Evolutionary conservation across 2,888 invertebrate genomes (phyloP).

Genomic region (Volucella inflata): DNA sequence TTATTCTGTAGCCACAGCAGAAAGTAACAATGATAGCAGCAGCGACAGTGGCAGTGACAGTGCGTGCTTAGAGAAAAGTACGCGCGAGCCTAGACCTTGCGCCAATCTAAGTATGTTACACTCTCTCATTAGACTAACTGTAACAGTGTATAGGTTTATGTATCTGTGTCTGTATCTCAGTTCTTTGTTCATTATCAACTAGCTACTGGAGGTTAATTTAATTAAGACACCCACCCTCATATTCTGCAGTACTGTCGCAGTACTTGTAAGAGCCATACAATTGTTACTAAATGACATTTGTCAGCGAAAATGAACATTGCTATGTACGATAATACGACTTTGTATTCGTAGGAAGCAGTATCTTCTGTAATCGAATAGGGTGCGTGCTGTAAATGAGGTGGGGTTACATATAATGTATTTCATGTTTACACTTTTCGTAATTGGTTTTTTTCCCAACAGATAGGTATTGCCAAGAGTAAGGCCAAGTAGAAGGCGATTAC

Average conservation of each 20-base stretch:
- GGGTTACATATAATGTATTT: background rate
- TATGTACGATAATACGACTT: background rate
- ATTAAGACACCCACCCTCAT: slow-evolving; percentile 51
- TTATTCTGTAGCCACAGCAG: too few species aligned
- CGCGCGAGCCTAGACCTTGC: slow-evolving; percentile 58
- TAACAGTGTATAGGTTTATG: background rate
- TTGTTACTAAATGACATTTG: slow-evolving; percentile 48
- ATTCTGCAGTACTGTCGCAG: background rate
- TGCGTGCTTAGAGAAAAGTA: background rate
- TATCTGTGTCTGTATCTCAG: slow-evolving; percentile 19
- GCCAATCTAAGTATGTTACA: slow-evolving; percentile 32
- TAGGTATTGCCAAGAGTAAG: slow-evolving; percentile 1
- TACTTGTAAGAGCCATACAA: slow-evolving; percentile 21
- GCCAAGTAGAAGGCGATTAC: slow-evolving; percentile 30
- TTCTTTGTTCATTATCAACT: slow-evolving; percentile 41
- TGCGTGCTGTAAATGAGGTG: slow-evolving; percentile 18
- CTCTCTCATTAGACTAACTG: slow-evolving; percentile 8
- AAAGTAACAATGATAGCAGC: too few species aligned
- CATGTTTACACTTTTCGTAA: slow-evolving; percentile 16
- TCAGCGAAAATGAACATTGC: slow-evolving; percentile 49
- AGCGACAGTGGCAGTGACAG: slow-evolving; percentile 8
- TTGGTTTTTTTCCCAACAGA: background rate
- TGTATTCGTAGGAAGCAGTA: slow-evolving; percentile 36
- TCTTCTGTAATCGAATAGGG: slow-evolving; percentile 8
- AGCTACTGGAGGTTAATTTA: slow-evolving; percentile 58